Evolutionary conservation across 2,797 vertebrate species (phyloP).

Genomic region (Halcyon smyrnensis): DNA sequence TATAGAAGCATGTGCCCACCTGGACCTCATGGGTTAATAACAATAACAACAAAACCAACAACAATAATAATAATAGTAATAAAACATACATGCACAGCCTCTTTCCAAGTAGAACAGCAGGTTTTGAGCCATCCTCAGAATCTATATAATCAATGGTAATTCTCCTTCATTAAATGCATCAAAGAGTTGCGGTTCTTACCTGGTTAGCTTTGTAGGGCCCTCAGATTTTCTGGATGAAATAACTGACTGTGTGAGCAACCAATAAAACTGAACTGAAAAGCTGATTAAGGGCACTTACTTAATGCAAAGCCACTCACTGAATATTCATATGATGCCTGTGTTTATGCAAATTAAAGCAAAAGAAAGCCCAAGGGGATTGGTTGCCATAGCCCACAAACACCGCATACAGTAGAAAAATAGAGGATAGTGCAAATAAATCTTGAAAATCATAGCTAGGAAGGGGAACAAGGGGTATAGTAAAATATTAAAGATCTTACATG

Average conservation of each 20-base stretch:
- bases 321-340: constrained; percentile 98
- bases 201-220: constrained; percentile 73
- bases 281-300: constrained; percentile 91
- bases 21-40: constrained; percentile 73
- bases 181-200: constrained; percentile 78
- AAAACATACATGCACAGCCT: background rate
- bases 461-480: constrained; percentile 39
- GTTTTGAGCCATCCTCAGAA: constrained; percentile 63
- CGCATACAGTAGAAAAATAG: constrained; percentile 64
- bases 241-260: constrained; percentile 83
- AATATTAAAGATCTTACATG: constrained; percentile 60
- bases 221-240: constrained; percentile 86
- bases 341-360: constrained; percentile 93
- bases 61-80: background rate
- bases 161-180: constrained; percentile 75
- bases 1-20: constrained; percentile 74
- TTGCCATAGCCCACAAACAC: constrained; percentile 75
- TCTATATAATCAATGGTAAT: constrained; percentile 73
- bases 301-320: constrained; percentile 90
- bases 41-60: constrained; percentile 9
- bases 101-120: background rate
- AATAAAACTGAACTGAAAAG: constrained; percentile 92
- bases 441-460: constrained; percentile 60
- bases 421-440: constrained; percentile 71
- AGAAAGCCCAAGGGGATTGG: constrained; percentile 79